Conservation (phyloP, 1,140 invertebrate genomes). For the Drosophila aff. region DNA sequence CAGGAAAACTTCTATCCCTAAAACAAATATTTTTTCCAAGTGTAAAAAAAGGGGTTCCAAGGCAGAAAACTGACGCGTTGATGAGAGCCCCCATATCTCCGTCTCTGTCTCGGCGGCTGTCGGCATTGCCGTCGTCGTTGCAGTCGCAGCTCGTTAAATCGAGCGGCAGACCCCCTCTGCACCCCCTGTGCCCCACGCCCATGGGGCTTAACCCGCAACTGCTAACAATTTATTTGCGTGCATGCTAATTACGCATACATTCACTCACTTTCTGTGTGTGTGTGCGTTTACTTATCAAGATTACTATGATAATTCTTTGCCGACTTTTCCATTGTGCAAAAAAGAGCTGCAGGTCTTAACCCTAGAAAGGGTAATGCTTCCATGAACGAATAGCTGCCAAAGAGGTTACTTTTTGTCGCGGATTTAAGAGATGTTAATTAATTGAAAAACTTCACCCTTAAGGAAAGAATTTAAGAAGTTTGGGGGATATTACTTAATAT, state of each 20-base stretch:
- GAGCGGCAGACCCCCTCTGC: constrained; percentile 47
- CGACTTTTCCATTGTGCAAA: constrained; percentile 28
- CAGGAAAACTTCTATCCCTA: neutral
- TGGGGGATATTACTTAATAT: neutral
- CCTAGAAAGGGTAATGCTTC: constrained; percentile 16
- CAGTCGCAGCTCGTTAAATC: constrained; percentile 78
- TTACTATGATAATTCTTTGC: constrained; percentile 44
- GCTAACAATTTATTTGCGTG: constrained; percentile 68
- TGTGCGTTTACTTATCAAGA: constrained; percentile 54
- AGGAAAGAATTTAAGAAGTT: no score
- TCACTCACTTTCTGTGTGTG: constrained; percentile 2
- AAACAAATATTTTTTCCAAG: neutral
- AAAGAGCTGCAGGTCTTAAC: constrained; percentile 28
- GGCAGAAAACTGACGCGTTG: constrained; percentile 32
- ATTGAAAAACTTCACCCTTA: no score
- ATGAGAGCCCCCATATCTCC: constrained; percentile 64
- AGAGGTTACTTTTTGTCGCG: constrained; percentile 2
- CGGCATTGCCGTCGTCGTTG: constrained; percentile 36
- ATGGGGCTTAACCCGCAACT: constrained; percentile 37
- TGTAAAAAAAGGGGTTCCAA: neutral
- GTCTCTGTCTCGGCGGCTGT: constrained; percentile 8
- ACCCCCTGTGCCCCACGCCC: constrained; percentile 2
- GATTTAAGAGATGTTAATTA: constrained; percentile 4
- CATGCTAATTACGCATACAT: constrained; percentile 77
- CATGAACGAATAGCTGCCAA: constrained; percentile 16